Percentiles rank a stretch among this genome's conserved stretches.
Evolutionary conservation across 2,797 vertebrate species (phyloP).

Genomic region (Nannoperca obscura): DNA sequence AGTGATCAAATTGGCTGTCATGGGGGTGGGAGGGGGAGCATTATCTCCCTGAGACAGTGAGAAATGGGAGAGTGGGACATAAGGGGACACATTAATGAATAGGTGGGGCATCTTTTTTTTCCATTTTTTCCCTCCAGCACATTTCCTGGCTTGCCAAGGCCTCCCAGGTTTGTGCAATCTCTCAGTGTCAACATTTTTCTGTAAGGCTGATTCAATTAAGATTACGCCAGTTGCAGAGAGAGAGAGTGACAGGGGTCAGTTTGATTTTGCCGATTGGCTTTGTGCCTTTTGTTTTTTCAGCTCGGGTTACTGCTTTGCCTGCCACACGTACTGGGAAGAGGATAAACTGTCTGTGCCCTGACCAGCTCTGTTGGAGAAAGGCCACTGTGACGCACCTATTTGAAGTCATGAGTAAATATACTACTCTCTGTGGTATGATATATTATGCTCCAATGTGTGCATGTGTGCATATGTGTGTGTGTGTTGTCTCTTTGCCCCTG

Average conservation of each 20-base stretch:
- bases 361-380: conserved; percentile 56
- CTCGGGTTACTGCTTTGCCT: conserved; percentile 73
- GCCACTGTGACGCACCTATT: conserved; percentile 48
- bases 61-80: conserved; percentile 91
- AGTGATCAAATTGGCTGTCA: conserved; percentile 83
- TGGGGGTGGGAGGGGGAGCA: conserved; percentile 68
- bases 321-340: conserved; percentile 52
- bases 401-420: conserved; percentile 70
- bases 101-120: conserved; percentile 85
- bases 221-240: conserved; percentile 91
- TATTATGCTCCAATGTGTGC: conserved; percentile 42
- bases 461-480: conserved; percentile 22
- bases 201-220: conserved; percentile 99
- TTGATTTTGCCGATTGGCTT: conserved; percentile 88
- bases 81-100: conserved; percentile 94
- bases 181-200: conserved; percentile 97
- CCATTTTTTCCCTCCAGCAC: conserved; percentile 70
- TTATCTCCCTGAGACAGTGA: conserved; percentile 91
- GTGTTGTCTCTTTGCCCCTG: conserved; percentile 1
- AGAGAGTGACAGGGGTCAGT: conserved; percentile 92
- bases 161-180: conserved; percentile 96
- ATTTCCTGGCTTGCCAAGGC: conserved; percentile 88
- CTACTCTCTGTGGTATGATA: conserved; percentile 53
- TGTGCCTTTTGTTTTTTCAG: conserved; percentile 81
- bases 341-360: conserved; percentile 63